Evolutionary conservation across 2,113 vertebrate species (phyloP).

Genomic region (Microcebus tavaratra): DNA sequence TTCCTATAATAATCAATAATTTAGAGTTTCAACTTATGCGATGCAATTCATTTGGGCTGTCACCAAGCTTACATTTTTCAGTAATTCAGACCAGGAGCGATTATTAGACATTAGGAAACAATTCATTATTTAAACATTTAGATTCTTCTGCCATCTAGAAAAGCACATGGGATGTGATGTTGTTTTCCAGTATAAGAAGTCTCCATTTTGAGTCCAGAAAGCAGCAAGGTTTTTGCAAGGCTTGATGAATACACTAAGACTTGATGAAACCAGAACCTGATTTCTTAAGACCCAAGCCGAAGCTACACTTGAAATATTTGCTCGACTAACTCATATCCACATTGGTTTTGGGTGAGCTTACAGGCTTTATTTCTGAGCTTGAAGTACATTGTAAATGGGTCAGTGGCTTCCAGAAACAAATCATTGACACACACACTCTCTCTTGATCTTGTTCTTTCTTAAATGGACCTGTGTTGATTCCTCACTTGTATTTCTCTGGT

Average conservation of each 20-base stretch:
- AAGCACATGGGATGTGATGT: accelerated
- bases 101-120: neutral
- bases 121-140: neutral
- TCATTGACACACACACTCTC: neutral
- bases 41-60: neutral
- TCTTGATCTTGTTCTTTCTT: neutral
- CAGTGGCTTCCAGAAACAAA: conserved; percentile 34
- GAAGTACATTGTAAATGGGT: conserved; percentile 24
- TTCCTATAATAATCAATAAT: neutral
- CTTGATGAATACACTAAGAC: neutral
- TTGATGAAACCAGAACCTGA: neutral
- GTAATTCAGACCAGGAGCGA: neutral
- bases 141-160: neutral
- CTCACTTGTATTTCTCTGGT: neutral
- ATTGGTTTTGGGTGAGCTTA: neutral
- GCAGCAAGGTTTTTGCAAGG: neutral
- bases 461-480: neutral
- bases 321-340: conserved; percentile 15
- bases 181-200: neutral
- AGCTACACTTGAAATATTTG: neutral
- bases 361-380: conserved; percentile 31
- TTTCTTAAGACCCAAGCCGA: neutral
- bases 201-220: neutral
- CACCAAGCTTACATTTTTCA: neutral
- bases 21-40: neutral